Conservation (phyloP, 2,888 invertebrate species). For the Dolomedes plantarius region DNA sequence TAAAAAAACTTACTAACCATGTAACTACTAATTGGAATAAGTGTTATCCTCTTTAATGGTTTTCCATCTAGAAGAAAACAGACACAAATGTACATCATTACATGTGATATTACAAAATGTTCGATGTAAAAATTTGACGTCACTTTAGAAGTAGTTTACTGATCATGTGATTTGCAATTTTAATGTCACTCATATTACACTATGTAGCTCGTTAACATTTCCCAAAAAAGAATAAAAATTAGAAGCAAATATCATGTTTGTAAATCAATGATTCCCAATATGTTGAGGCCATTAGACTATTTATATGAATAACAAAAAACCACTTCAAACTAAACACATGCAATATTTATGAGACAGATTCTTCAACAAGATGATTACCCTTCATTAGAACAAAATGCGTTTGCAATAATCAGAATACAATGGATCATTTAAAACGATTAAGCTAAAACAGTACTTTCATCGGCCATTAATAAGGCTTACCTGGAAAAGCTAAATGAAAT, state of each 20-base stretch:
- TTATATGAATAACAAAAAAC: background rate
- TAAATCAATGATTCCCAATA: background rate
- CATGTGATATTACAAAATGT: background rate
- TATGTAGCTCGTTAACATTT: background rate
- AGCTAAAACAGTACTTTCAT: background rate
- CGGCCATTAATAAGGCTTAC: slow-evolving; percentile 65
- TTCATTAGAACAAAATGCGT: background rate
- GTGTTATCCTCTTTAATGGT: slow-evolving; percentile 7
- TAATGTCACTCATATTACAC: background rate
- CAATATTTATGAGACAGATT: too few species aligned
- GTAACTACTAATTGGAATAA: slow-evolving; percentile 31
- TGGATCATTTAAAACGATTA: background rate
- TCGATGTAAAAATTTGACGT: background rate
- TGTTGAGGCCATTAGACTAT: background rate
- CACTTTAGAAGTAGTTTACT: background rate
- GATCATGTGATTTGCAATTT: background rate
- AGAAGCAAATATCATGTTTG: background rate
- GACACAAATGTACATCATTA: background rate
- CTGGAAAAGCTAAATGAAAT: slow-evolving; percentile 18
- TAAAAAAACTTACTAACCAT: slow-evolving; percentile 45
- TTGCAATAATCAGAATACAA: background rate
- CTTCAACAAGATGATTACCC: background rate
- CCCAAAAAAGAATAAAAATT: background rate
- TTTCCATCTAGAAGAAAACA: slow-evolving; percentile 20
- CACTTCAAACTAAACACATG: background rate